Base-by-base conservation (phyloP, 2,113 vertebrate species). In the Anoplopoma fimbria region DNA sequence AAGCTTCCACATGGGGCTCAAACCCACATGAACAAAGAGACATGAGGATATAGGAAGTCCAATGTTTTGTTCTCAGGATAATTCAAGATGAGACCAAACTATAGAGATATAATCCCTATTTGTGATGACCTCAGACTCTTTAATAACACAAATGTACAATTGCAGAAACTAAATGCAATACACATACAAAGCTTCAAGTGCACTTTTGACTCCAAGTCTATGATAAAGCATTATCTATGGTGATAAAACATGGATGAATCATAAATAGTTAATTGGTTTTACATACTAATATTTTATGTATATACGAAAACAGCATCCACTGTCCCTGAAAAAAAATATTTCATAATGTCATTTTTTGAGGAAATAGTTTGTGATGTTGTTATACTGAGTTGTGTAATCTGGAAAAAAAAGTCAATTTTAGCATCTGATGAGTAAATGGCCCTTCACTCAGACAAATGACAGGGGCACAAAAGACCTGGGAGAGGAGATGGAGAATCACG, bases 381-480 rank as follows among this genome's bases (percentile, higher is more conserved):
- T 73, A 21, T 38, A 12, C 29, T 29, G 12, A 55, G 53, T 21
- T 82, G 17, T 9, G 34, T 62, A 27, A 36, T 79, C 15, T 38
- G 15, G 57, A 71, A 5, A 71, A 60, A 69, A 78, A 33, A 1
- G 34, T 55, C 9, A 23, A 61, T 17, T 12, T 36, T 61, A 23
- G 2, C 40, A 61, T 79, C 34, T 69, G 62, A 79, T 60, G 27
- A 72, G 27, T 57, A 80, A 77, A 74, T 73, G 38, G 60, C 31
- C 23, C 19, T 47, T 70, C n/a, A 69, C n/a, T 71, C 13, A 64
- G 77, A 73, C n/a, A 79, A 64, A 87, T 79, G 58, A 77, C 68
- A 83, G 25, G 31, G 47, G 31, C 33, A 76, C 55, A 79, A 82
- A 79, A 73, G 55, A 77, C 34, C 23, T 77, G 58, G 79, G 69